phyloP scores from a whole-genome alignment of 2,113 vertebrate genomes.

The Bostrychus sinensis region DNA sequence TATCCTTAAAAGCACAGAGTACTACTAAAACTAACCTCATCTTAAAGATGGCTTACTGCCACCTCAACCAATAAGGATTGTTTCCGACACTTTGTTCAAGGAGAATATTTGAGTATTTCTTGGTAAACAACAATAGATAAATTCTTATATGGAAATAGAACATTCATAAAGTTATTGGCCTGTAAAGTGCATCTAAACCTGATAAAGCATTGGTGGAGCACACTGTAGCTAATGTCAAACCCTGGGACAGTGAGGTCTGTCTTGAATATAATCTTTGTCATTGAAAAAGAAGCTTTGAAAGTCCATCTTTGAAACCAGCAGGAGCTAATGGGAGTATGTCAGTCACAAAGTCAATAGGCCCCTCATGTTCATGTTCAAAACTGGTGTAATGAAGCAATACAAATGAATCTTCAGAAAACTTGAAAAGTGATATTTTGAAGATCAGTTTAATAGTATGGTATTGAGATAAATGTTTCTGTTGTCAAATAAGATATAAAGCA shows the following conservation, averaged over 20 bases:
- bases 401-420: neutral
- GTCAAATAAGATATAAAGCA: too few species aligned
- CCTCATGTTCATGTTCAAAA: neutral
- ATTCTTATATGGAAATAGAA: too few species aligned
- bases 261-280: constrained; percentile 8
- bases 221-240: neutral
- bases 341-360: neutral
- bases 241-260: neutral
- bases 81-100: too few species aligned
- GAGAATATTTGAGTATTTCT: too few species aligned
- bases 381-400: neutral
- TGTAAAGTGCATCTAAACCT: neutral
- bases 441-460: too few species aligned
- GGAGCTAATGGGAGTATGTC: constrained; percentile 1
- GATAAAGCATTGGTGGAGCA: neutral
- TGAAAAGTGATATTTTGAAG: neutral
- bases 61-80: too few species aligned
- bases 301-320: constrained; percentile 1
- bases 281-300: constrained; percentile 1
- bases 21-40: too few species aligned
- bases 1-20: too few species aligned
- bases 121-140: too few species aligned
- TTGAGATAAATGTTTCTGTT: too few species aligned
- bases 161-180: too few species aligned
- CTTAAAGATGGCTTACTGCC: too few species aligned